Conservation (phyloP, 2,113 vertebrate genomes). For the Sphyrna mokarran region DNA sequence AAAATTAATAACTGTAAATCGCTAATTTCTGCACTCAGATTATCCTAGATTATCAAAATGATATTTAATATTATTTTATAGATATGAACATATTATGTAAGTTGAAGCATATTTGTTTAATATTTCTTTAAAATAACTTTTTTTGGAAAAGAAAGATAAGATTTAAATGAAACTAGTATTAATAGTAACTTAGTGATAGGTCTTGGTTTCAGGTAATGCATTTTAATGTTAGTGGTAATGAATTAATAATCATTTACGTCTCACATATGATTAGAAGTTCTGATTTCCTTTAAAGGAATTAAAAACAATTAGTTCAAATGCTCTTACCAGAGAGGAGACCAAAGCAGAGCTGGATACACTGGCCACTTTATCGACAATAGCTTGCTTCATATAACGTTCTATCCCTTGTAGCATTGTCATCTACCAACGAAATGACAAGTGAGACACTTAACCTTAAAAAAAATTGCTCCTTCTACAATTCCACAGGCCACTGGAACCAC, state of each 20-base stretch:
- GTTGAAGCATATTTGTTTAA: not conserved
- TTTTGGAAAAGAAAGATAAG: not conserved
- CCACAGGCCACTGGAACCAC: not conserved
- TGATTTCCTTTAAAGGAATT: not conserved
- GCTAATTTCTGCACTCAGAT: not conserved
- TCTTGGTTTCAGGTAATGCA: not conserved
- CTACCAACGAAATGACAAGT: conserved; percentile 46
- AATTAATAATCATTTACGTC: not conserved
- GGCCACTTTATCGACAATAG: conserved; percentile 93
- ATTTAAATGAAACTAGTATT: not conserved
- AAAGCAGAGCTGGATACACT: conserved; percentile 91
- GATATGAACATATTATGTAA: not conserved
- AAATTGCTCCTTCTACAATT: not conserved
- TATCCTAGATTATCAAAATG: not conserved
- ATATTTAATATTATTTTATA: not conserved
- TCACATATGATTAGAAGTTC: not conserved
- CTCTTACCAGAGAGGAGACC: conserved; percentile 84
- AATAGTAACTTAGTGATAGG: not conserved
- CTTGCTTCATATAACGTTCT: conserved; percentile 97
- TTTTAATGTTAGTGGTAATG: not conserved
- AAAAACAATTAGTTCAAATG: not conserved
- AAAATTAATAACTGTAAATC: not conserved
- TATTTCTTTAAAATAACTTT: not conserved
- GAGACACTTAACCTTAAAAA: not conserved
- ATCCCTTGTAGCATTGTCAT: conserved; percentile 96